A percentile compares a stretch with the other conserved stretches of the same genome.
These are phyloP conservation scores for Drosophila micromelanica DNA, from an alignment of 1,140 invertebrate genomes.

Conservation along the genomic window DNA sequence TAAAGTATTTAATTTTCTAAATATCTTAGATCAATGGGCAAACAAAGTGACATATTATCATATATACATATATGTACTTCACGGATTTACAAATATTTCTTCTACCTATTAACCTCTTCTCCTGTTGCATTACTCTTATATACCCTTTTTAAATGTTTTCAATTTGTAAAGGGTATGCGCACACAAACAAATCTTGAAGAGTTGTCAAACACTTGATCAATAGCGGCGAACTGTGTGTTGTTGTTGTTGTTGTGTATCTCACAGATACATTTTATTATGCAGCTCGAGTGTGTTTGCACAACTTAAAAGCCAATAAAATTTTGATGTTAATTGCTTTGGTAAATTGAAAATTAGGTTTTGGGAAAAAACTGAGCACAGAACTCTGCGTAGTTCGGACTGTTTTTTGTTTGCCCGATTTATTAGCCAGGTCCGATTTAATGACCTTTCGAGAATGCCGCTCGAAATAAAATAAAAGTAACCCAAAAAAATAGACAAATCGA, in stretches of 20 bases:
- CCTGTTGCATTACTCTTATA: background rate
- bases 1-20: too few species aligned
- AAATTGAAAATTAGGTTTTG: conserved; percentile 82
- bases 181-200: conserved; percentile 49
- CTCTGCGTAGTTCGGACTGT: conserved; percentile 47
- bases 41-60: too few species aligned
- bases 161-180: background rate
- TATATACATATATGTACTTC: too few species aligned
- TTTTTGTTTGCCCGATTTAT: conserved; percentile 67
- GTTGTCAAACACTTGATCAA: conserved; percentile 73
- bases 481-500: conserved; percentile 66
- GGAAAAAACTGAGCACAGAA: conserved; percentile 49
- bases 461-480: conserved; percentile 19
- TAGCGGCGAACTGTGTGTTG: conserved; percentile 55
- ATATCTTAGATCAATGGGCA: too few species aligned
- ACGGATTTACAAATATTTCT: too few species aligned
- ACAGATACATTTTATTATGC: conserved; percentile 77
- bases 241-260: conserved; percentile 35
- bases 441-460: conserved; percentile 58
- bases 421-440: conserved; percentile 69
- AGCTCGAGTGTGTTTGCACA: conserved; percentile 62
- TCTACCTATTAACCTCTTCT: too few species aligned
- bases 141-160: background rate
- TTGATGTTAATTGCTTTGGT: conserved; percentile 79
- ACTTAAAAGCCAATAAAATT: conserved; percentile 82